A percentile compares a stretch with the other conserved stretches of the same genome.
Conservation (phyloP, 2,888 invertebrate species). For the Euplexia lucipara region DNA sequence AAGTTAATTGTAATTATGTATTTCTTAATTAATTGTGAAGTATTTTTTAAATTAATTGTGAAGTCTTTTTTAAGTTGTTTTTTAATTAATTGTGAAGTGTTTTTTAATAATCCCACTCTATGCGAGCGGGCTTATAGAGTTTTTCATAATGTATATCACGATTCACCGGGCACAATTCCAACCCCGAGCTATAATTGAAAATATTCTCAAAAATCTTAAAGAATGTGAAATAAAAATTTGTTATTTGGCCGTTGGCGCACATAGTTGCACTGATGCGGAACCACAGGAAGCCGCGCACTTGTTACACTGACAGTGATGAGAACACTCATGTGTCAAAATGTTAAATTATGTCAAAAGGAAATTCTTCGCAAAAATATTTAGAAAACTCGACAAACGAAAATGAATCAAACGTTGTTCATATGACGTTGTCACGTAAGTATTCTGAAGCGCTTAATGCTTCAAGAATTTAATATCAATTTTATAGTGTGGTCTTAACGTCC, state of each 20-base stretch:
- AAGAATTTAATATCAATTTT: constrained; percentile 26
- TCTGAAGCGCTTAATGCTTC: neutral
- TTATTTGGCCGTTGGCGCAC: constrained; percentile 48
- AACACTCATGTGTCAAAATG: constrained; percentile 32
- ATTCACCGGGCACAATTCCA: constrained; percentile 51
- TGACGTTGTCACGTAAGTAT: constrained; percentile 15
- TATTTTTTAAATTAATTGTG: too few species aligned
- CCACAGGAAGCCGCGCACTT: constrained; percentile 51
- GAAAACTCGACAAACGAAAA: constrained; percentile 12
- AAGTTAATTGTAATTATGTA: too few species aligned
- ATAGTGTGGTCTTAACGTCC: neutral
- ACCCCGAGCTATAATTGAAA: constrained; percentile 33
- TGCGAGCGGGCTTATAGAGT: neutral
- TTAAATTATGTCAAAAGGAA: constrained; percentile 4
- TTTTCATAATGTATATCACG: neutral
- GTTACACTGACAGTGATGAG: constrained; percentile 46
- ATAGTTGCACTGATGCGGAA: constrained; percentile 61
- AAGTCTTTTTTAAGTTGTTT: too few species aligned
- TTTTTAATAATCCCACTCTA: too few species aligned
- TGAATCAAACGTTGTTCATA: neutral
- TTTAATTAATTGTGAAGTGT: too few species aligned
- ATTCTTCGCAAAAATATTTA: constrained; percentile 38
- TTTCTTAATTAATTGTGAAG: too few species aligned
- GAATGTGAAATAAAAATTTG: constrained; percentile 41
- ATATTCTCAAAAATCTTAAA: constrained; percentile 27